These are phyloP conservation scores for Microplitis manilae DNA, from an alignment of 2,888 invertebrate genomes.

Conservation along the genomic window DNA sequence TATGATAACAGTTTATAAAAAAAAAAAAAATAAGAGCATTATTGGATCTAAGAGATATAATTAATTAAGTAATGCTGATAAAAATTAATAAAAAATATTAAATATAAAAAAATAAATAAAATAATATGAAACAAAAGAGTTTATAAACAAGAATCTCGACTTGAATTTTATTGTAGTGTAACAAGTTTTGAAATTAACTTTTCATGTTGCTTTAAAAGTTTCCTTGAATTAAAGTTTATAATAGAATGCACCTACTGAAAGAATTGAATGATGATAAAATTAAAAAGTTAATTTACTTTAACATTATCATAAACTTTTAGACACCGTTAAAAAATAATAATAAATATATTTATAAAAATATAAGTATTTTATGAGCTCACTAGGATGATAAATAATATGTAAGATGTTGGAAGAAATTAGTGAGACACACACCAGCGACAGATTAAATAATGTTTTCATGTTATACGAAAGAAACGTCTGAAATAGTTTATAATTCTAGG, in stretches of 20 bases:
- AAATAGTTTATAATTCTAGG: slow-evolving; percentile 26
- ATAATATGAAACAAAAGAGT: slow-evolving; percentile 8
- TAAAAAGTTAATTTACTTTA: slow-evolving; percentile 25
- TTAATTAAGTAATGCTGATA: neutral
- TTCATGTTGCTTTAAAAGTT: slow-evolving; percentile 29
- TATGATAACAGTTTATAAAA: too few relatives aligned
- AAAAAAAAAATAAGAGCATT: too few relatives aligned
- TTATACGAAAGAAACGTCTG: slow-evolving; percentile 6
- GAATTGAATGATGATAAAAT: slow-evolving; percentile 25
- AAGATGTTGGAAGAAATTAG: slow-evolving; percentile 23
- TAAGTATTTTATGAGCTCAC: neutral
- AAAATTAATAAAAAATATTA: neutral
- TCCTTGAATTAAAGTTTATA: slow-evolving; percentile 14
- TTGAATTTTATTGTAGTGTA: slow-evolving; percentile 27
- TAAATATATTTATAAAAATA: neutral
- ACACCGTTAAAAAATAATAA: neutral
- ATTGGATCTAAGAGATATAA: neutral
- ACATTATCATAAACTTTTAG: neutral
- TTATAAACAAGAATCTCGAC: slow-evolving; percentile 16
- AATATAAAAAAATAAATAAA: neutral
- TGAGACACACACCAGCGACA: slow-evolving; percentile 12
- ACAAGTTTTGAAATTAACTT: slow-evolving; percentile 32
- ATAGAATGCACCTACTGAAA: slow-evolving; percentile 14
- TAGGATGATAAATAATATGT: slow-evolving; percentile 2
- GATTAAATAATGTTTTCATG: slow-evolving; percentile 22